Percentiles rank a stretch among this genome's conserved stretches.
These are phyloP conservation scores for Lapara coniferarum DNA, from an alignment of 2,888 invertebrate genomes.

Conservation along the genomic window DNA sequence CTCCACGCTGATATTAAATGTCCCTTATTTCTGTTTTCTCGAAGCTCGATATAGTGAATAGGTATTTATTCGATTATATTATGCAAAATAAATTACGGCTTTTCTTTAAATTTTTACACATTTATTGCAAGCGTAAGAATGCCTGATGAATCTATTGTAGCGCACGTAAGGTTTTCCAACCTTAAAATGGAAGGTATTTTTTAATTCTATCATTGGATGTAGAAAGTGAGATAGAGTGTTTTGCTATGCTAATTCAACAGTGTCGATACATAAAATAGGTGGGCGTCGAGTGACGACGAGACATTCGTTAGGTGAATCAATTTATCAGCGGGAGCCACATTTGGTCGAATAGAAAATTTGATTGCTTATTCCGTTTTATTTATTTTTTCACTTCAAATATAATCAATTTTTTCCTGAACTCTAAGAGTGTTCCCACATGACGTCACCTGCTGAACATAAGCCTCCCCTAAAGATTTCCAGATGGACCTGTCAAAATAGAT, in stretches of 20 bases:
- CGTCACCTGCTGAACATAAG: too few relatives aligned
- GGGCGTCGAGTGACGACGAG: conserved; percentile 43
- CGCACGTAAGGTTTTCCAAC: background rate
- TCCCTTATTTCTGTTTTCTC: background rate
- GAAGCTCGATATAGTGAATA: too few relatives aligned
- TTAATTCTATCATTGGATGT: background rate
- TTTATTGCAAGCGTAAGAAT: background rate
- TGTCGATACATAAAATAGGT: conserved; percentile 54
- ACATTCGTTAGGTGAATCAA: conserved; percentile 53
- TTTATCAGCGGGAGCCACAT: conserved; percentile 64
- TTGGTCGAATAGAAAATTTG: conserved; percentile 61
- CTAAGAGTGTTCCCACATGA: conserved; percentile 14
- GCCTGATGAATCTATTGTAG: background rate
- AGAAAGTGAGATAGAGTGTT: conserved; percentile 37
- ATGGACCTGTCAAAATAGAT: too few relatives aligned
- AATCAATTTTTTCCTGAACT: conserved; percentile 43
- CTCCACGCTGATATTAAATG: background rate
- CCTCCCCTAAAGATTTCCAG: too few relatives aligned
- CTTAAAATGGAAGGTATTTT: background rate
- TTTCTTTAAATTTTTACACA: too few relatives aligned
- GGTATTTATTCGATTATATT: too few relatives aligned
- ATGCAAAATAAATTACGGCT: too few relatives aligned
- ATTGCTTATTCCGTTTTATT: conserved; percentile 57
- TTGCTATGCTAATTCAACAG: conserved; percentile 54
- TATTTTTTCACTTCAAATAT: conserved; percentile 49